Conservation (phyloP, 2,888 invertebrate species). For the Selenia dentaria region DNA sequence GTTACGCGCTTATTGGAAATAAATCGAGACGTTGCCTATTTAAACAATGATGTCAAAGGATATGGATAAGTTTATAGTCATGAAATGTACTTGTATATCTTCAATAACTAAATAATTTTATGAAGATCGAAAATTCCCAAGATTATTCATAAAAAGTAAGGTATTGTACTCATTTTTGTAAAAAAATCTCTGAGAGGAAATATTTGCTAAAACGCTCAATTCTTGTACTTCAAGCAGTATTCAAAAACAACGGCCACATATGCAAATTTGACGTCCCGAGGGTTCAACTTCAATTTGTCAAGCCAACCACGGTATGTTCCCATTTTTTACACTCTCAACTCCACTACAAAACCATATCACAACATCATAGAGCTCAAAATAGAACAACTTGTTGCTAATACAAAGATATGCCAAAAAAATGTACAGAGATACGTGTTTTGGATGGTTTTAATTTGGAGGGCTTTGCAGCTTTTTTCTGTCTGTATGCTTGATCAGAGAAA, state of each 20-base stretch:
- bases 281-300: constrained; percentile 73
- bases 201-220: background rate
- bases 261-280: constrained; percentile 64
- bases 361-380: constrained; percentile 32
- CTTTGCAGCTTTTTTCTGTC: constrained; percentile 7
- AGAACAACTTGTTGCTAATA: background rate
- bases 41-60: no score
- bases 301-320: constrained; percentile 40
- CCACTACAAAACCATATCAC: constrained; percentile 28
- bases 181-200: no score
- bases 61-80: no score
- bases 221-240: constrained; percentile 12
- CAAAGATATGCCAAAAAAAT: constrained; percentile 17
- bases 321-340: constrained; percentile 36
- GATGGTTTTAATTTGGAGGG: constrained; percentile 33
- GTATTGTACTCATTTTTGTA: no score
- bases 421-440: constrained; percentile 24
- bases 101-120: no score
- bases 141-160: no score
- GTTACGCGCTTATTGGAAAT: no score
- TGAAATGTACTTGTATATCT: no score
- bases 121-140: no score
- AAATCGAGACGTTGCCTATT: no score
- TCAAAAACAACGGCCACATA: constrained; percentile 56
- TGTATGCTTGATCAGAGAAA: constrained; percentile 1